phyloP scores from a whole-genome alignment of 2,888 invertebrate genomes.

The Dastarcus helophoroides region DNA sequence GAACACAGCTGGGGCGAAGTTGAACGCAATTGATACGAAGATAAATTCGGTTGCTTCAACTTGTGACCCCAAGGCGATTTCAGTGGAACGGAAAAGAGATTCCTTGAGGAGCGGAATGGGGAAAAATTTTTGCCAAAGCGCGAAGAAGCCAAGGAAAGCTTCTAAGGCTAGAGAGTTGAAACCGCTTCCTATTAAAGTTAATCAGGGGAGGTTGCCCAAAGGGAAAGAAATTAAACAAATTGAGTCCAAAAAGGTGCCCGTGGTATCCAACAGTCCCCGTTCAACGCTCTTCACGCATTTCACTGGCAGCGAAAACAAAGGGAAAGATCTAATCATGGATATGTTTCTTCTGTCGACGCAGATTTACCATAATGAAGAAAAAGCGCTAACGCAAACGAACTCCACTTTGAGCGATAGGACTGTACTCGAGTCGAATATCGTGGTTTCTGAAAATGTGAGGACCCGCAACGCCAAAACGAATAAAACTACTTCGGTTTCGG shows the following conservation, averaged over 20 bases:
- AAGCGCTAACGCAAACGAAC: constrained; percentile 2
- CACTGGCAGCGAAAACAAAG: constrained; percentile 23
- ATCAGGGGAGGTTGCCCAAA: too few species aligned
- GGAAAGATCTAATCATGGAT: constrained; percentile 31
- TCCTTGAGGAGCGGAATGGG: too few species aligned
- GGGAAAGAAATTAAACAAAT: too few species aligned
- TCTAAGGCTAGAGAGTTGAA: too few species aligned
- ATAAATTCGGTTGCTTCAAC: too few species aligned
- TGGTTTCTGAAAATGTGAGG: constrained; percentile 18
- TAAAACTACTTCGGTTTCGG: constrained; percentile 21
- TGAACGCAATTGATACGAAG: too few species aligned
- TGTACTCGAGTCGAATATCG: constrained; percentile 21
- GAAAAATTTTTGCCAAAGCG: too few species aligned
- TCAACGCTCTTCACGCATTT: constrained; percentile 15
- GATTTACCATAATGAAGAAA: constrained; percentile 5
- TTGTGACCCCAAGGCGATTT: too few species aligned
- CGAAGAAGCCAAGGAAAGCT: too few species aligned
- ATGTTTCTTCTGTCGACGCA: constrained; percentile 32
- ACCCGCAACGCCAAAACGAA: constrained; percentile 15
- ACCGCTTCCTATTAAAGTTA: constrained; percentile 15
- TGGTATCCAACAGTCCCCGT: neutral
- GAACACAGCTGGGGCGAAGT: too few species aligned
- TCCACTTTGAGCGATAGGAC: constrained; percentile 16
- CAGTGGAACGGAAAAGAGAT: too few species aligned
- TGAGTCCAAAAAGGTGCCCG: too few species aligned